These are phyloP conservation scores for Sussaba pulchella DNA, from an alignment of 2,888 invertebrate species.

Conservation along the genomic window DNA sequence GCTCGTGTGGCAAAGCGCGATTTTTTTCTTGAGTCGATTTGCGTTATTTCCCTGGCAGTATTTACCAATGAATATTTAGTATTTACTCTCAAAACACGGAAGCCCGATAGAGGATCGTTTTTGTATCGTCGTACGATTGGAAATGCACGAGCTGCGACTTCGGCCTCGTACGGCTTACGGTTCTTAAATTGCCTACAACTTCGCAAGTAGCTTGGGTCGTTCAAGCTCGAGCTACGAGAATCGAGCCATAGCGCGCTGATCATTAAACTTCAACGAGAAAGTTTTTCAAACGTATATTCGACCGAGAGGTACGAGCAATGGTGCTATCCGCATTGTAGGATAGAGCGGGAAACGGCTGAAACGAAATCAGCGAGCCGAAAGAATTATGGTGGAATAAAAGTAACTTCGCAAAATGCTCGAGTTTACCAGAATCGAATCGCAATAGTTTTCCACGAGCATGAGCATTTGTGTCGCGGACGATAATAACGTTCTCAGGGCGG, in stretches of 20 bases:
- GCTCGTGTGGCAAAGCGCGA: too few species aligned
- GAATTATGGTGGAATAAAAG: conserved; percentile 8
- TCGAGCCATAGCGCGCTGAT: conserved; percentile 42
- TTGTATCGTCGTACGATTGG: background rate
- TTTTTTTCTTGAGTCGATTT: background rate
- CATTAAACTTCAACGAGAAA: conserved; percentile 48
- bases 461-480: conserved; percentile 32
- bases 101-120: background rate
- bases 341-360: conserved; percentile 9
- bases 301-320: conserved; percentile 44
- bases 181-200: conserved; percentile 37
- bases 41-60: background rate
- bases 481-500: background rate
- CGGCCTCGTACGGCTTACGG: conserved; percentile 3
- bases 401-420: conserved; percentile 38
- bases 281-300: conserved; percentile 8
- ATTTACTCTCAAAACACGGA: background rate
- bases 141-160: background rate
- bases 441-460: conserved; percentile 44
- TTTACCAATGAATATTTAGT: conserved; percentile 17
- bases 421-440: conserved; percentile 58
- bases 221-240: conserved; percentile 1
- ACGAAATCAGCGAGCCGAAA: background rate
- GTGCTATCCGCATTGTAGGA: conserved; percentile 33
- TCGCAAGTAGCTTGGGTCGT: conserved; percentile 5